Evolutionary conservation across 2,797 vertebrate genomes (phyloP).

Genomic region (Champsocephalus esox): DNA sequence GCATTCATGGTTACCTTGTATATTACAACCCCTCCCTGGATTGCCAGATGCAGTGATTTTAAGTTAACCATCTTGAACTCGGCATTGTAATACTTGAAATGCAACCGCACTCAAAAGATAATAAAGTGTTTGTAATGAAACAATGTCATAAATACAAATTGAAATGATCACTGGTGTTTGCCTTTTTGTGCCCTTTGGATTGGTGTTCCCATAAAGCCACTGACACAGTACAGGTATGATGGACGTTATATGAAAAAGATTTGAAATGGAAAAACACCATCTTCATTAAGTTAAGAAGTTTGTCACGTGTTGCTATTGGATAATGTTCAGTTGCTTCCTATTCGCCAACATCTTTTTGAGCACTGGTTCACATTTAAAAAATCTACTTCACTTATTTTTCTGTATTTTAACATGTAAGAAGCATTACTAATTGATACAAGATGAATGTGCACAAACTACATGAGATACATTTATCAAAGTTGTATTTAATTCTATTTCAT

Average conservation of each 20-base stretch:
- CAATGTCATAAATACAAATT: constrained; percentile 41
- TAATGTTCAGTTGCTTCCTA: not conserved
- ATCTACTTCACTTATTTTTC: not conserved
- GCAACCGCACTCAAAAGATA: constrained; percentile 34
- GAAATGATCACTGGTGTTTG: constrained; percentile 17
- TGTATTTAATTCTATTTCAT: too few species aligned
- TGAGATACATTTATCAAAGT: too few species aligned
- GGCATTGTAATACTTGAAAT: constrained; percentile 39
- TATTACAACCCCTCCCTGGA: constrained; percentile 25
- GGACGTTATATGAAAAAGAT: not conserved
- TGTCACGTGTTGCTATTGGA: too few species aligned
- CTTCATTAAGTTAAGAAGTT: not conserved
- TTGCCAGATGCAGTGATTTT: constrained; percentile 14
- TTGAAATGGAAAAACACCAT: not conserved
- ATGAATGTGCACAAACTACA: too few species aligned
- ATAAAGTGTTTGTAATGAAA: constrained; percentile 50
- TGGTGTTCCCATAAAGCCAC: not conserved
- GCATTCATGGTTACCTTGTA: constrained; percentile 23
- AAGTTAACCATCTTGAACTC: constrained; percentile 36
- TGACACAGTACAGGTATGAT: not conserved
- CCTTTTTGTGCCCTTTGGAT: not conserved
- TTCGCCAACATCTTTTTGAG: not conserved
- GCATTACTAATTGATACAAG: not conserved
- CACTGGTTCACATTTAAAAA: not conserved
- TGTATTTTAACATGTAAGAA: not conserved